Conservation (phyloP, 2,888 invertebrate species). For the Cancer borealis region DNA sequence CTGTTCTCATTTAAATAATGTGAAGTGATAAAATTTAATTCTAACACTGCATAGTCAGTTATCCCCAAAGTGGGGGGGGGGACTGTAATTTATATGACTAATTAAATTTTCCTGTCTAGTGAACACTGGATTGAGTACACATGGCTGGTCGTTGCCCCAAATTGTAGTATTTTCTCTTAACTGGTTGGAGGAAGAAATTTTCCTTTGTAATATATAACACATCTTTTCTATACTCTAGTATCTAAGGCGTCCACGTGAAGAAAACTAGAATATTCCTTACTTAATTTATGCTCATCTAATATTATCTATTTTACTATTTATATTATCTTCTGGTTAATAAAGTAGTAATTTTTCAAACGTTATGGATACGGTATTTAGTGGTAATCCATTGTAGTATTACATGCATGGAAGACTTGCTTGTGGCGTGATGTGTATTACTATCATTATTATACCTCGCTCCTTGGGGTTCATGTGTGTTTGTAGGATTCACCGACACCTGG, state of each 20-base stretch:
- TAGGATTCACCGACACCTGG: neutral
- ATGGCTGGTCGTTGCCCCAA: neutral
- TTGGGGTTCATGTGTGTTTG: neutral
- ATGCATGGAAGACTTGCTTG: neutral
- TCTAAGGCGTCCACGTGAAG: neutral
- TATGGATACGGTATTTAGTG: no score
- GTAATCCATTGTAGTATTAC: no score
- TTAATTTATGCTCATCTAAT: neutral
- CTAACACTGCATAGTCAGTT: neutral
- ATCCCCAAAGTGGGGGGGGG: neutral
- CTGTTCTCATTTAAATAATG: neutral
- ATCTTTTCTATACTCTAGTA: neutral
- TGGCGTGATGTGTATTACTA: neutral
- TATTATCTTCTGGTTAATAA: no score
- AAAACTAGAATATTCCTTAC: neutral
- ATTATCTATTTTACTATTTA: neutral
- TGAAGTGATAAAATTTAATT: neutral
- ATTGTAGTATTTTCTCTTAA: neutral
- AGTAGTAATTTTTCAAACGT: no score
- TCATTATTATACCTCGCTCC: no score
- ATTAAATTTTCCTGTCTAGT: constrained; percentile 20
- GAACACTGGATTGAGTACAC: neutral
- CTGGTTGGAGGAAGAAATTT: neutral
- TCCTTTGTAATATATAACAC: no score
- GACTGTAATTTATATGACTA: constrained; percentile 9